Percentiles rank a stretch among this genome's conserved stretches.
phyloP scores from a whole-genome alignment of 1,140 invertebrate genomes.

The Drosophila sproati region DNA sequence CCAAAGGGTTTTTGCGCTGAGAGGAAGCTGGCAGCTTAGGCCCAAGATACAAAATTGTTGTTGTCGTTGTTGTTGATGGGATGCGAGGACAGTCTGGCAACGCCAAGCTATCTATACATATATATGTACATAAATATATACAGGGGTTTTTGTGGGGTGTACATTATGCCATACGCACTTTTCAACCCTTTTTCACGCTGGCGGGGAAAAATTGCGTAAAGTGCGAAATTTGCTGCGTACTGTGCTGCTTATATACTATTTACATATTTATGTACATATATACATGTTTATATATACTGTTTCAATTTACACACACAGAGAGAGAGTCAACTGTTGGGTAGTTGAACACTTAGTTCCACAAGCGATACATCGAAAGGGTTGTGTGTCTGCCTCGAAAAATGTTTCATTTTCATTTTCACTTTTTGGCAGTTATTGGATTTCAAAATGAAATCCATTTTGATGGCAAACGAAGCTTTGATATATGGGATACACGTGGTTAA shows the following conservation, averaged over 20 bases:
- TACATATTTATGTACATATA: slow-evolving; percentile 18
- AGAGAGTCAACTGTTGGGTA: slow-evolving; percentile 19
- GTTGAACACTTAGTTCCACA: slow-evolving; percentile 20
- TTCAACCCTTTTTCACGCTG: slow-evolving; percentile 78
- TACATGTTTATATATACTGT: slow-evolving; percentile 63
- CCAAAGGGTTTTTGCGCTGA: slow-evolving; percentile 23
- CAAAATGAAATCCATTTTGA: slow-evolving; percentile 81
- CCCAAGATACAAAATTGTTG: slow-evolving; percentile 2
- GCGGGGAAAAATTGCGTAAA: slow-evolving; percentile 82
- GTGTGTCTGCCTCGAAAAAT: slow-evolving; percentile 42
- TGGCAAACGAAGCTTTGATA: slow-evolving; percentile 73
- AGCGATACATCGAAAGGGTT: slow-evolving; percentile 56
- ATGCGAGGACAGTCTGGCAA: slow-evolving; percentile 65
- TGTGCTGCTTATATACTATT: slow-evolving; percentile 38
- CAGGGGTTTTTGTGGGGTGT: slow-evolving; percentile 40
- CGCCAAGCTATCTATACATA: slow-evolving; percentile 34
- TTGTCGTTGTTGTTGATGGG: slow-evolving; percentile 17
- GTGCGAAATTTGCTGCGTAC: slow-evolving; percentile 62
- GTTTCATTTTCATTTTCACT: slow-evolving; percentile 68
- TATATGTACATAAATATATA: slow-evolving; percentile 33
- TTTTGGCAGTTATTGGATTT: slow-evolving; percentile 75
- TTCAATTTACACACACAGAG: slow-evolving; percentile 44
- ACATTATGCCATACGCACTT: slow-evolving; percentile 68
- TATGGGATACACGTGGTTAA: slow-evolving; percentile 65
- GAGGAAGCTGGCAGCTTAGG: slow-evolving; percentile 38